Evolutionary conservation across 1,140 invertebrate species (phyloP).

Genomic region (Pomacea maculata): DNA sequence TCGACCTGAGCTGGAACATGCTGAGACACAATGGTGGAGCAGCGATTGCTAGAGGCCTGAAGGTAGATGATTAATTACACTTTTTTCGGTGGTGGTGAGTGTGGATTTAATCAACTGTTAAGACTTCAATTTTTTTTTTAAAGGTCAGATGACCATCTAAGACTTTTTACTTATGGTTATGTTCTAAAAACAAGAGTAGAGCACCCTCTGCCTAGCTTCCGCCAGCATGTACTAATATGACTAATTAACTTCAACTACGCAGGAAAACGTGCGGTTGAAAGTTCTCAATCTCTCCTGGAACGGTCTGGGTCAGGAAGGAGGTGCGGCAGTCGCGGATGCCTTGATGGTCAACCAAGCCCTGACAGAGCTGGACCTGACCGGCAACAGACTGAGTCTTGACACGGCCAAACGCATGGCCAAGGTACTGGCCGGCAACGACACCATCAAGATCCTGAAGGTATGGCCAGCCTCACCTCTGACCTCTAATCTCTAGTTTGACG

Average conservation of each 20-base stretch:
- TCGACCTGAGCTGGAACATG: slow-evolving; percentile 65
- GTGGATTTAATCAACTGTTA: too few species aligned
- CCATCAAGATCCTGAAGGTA: slow-evolving; percentile 59
- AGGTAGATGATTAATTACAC: slow-evolving; percentile 38
- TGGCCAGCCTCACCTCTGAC: background rate
- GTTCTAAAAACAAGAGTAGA: too few species aligned
- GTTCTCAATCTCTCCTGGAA: slow-evolving; percentile 62
- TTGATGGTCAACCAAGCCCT: slow-evolving; percentile 56
- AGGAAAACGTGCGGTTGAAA: slow-evolving; percentile 65
- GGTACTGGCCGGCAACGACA: slow-evolving; percentile 58
- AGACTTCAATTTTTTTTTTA: too few species aligned
- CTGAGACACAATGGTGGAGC: slow-evolving; percentile 58
- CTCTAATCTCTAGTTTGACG: too few species aligned
- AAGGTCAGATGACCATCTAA: too few species aligned
- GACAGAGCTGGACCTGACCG: slow-evolving; percentile 59
- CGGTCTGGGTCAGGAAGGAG: slow-evolving; percentile 62
- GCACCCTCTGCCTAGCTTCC: too few species aligned
- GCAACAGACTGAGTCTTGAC: slow-evolving; percentile 59
- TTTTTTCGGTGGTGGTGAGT: too few species aligned
- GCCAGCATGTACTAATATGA: background rate
- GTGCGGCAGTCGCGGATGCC: slow-evolving; percentile 59
- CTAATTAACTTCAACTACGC: background rate
- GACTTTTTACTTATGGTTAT: too few species aligned
- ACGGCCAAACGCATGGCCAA: slow-evolving; percentile 58
- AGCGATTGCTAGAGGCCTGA: slow-evolving; percentile 60